Conservation (phyloP, 1,140 invertebrate species). For the Drosophila nebulosa region DNA sequence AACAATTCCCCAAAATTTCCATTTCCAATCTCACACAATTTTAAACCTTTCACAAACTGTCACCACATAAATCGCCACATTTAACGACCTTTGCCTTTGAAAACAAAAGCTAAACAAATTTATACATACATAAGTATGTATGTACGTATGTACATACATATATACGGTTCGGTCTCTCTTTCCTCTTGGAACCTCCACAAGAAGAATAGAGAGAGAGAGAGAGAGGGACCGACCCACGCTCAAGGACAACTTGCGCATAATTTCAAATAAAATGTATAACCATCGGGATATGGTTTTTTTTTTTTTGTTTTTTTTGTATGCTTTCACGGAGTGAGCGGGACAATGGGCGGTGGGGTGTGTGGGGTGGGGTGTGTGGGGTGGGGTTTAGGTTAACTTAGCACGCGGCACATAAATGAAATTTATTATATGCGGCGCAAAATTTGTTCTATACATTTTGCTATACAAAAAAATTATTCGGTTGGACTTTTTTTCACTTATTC, state of each 20-base stretch:
- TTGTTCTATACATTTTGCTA: constrained; percentile 37
- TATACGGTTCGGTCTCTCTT: neutral
- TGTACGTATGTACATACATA: neutral
- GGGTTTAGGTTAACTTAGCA: constrained; percentile 29
- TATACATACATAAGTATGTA: neutral
- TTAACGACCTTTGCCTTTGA: constrained; percentile 20
- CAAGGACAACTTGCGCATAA: constrained; percentile 54
- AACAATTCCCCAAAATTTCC: neutral
- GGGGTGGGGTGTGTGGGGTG: neutral
- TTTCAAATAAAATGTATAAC: constrained; percentile 56
- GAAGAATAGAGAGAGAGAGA: too few species aligned
- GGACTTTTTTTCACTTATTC: constrained; percentile 10
- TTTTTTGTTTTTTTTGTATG: neutral
- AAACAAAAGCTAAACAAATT: constrained; percentile 15
- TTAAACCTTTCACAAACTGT: constrained; percentile 32
- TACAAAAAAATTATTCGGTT: constrained; percentile 28
- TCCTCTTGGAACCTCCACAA: too few species aligned
- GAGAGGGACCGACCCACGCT: constrained; percentile 3
- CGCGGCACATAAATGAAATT: constrained; percentile 58
- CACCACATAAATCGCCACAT: constrained; percentile 40
- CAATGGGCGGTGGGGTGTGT: neutral
- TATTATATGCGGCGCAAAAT: constrained; percentile 56
- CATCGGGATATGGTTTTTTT: constrained; percentile 16
- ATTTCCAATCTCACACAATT: constrained; percentile 3
- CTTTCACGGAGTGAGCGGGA: neutral